Percentiles rank a stretch among this genome's conserved stretches.
Evolutionary conservation across 1,140 invertebrate genomes (phyloP).

Genomic region (Drosophila lowei): DNA sequence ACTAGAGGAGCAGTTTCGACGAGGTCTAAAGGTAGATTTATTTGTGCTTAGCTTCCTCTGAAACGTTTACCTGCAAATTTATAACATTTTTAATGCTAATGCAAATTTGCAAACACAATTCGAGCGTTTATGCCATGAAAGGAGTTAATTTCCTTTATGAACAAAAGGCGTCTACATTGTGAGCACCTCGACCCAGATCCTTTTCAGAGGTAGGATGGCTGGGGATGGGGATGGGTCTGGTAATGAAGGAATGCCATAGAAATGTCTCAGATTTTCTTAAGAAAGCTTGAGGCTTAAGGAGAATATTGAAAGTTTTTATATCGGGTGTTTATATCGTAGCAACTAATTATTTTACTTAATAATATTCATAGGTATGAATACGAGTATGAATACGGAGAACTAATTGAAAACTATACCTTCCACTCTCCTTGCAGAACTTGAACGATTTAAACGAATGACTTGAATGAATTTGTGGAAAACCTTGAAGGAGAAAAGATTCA

Average conservation of each 20-base stretch:
- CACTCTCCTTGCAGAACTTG: slow-evolving; percentile 15
- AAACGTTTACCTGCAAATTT: slow-evolving; percentile 45
- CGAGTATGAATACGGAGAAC: neutral
- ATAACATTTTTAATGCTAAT: slow-evolving; percentile 51
- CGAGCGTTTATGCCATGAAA: slow-evolving; percentile 32
- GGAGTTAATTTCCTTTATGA: slow-evolving; percentile 60
- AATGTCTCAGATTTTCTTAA: too few relatives aligned
- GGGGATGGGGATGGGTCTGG: too few relatives aligned
- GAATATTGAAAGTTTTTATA: too few relatives aligned
- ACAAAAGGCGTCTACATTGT: slow-evolving; percentile 42
- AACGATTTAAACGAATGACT: slow-evolving; percentile 51
- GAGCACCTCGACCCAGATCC: neutral
- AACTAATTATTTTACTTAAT: too few relatives aligned
- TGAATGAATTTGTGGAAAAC: slow-evolving; percentile 43
- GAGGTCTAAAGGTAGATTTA: slow-evolving; percentile 50
- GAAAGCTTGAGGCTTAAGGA: too few relatives aligned
- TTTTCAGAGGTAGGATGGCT: too few relatives aligned
- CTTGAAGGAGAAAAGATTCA: slow-evolving; percentile 48
- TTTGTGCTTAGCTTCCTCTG: slow-evolving; percentile 45
- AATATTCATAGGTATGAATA: too few relatives aligned
- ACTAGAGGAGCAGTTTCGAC: slow-evolving; percentile 13
- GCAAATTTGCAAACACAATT: slow-evolving; percentile 10
- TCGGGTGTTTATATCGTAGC: too few relatives aligned
- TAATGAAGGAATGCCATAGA: too few relatives aligned
- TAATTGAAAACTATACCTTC: neutral